Evolutionary conservation across 1,140 invertebrate species (phyloP), one percentile per base, ranked within the genome.

Genomic region (Ladona fulva): DNA sequence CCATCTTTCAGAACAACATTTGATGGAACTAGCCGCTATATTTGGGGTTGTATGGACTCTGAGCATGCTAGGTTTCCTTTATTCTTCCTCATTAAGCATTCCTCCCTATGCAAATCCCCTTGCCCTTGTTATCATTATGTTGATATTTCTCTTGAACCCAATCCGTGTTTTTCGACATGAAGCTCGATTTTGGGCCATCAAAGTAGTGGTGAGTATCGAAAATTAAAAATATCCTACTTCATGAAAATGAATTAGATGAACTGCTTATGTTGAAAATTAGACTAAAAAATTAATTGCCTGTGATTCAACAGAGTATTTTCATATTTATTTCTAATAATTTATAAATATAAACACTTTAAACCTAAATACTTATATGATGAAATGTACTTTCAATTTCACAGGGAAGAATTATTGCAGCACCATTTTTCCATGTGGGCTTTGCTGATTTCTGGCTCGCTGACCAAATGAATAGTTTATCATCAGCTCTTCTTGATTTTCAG

Each of bases 381-480:
- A 8, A 37, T 37, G 8, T 37, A 5, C 8, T 37, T 1, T 37
- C 8, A 8, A 66, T 66, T 66, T 66, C n/a, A 22, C 52, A 66
- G 52, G 52, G 52, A 66, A 84, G 95, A 77, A 94, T 97, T 42
- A 80, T 98, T 73, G 90, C 94, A 22, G 95, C 97, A 0, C 98
- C 98, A 59, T 98, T 99, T 83, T 94, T 95, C 80, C 94, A 95
- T 82, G 98, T 99, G 7, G 92, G 94, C 74, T 99, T 99, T 85
- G 97, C 98, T 37, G 98, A 99, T 87, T 99, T 99, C 90, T 99
- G 98, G 98, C 89, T 99, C 81, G 98, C 96, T 42, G 98, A 99
- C 89, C 98, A 99, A 85, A 88, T 99, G 80, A 99, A 98, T 83
- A 98, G 96, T 79, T 87, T 99, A 74, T 92, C 91, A 0, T 93